Base-by-base conservation (phyloP, 2,888 invertebrate genomes). In the Hofmannophila pseudospretella region DNA sequence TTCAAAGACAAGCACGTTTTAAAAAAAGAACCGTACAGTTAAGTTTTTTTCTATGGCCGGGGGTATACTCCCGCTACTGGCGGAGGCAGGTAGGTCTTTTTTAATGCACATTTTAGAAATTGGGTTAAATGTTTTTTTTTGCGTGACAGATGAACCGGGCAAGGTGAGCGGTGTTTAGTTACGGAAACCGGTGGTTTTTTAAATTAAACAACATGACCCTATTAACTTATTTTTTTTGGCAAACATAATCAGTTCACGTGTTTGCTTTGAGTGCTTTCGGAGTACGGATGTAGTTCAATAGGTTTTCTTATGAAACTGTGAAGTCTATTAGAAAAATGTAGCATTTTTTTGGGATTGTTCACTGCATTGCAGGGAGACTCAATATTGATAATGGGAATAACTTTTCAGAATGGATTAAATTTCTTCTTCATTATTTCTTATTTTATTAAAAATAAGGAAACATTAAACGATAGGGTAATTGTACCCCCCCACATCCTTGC, bases 91-190 rank as follows among this genome's bases (percentile, higher is more conserved):
- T 84, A 85, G 66, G 48, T 53, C 53, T 73, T 76, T 80, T 81
- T 67, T 58, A 39, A 50, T 48, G 53, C 54, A 54, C 57, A 58
- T 64, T 67, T 68, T 67, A 69, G 67, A 73, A 81, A 78, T 77
- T 82, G 79, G 85, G 84, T 84, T 82, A 82, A 75, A 61, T 50
- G 47, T 74, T 79, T 76, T 74, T 79, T 76, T 77, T 74, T 68
- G 46, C 48, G 45, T 54, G 72, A 69, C 76, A 80, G 71, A 70
- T 72, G 81, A 79, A 59, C 51, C 62, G 58, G 63, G 69, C 76
- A 79, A 84, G 82, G 84, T 80, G 79, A 78, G 67, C 67, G 71
- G 82, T 76, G 67, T 85, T 69, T 61, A 60, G 81, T 85, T 86
- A 84, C 85, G 86, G 86, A 80, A 84, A 81, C 81, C 67, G 53